phyloP scores from a whole-genome alignment of 2,113 vertebrate genomes.

The Nipponia nippon region DNA sequence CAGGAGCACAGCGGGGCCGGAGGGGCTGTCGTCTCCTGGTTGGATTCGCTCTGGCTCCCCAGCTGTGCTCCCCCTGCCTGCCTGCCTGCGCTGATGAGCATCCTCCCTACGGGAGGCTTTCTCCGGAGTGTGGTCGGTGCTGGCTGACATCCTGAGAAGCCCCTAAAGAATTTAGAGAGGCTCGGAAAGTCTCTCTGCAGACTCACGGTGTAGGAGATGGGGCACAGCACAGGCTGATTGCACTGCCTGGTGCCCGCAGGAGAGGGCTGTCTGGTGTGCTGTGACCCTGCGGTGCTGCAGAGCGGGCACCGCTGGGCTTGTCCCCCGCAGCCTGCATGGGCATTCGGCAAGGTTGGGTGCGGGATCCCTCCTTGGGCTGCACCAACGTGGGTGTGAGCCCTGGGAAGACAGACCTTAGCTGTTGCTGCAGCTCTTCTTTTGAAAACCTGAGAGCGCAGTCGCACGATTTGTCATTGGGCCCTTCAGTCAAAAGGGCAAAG shows the following conservation, averaged over 20 bases:
- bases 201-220: neutral
- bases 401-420: neutral
- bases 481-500: constrained; percentile 20
- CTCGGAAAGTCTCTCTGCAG: neutral
- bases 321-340: fast-evolving
- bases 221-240: neutral
- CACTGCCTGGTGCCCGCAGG: neutral
- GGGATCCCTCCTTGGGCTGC: neutral
- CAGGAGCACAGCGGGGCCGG: neutral
- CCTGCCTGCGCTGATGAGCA: constrained; percentile 26
- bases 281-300: neutral
- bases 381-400: neutral
- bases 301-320: neutral
- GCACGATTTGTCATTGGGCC: neutral
- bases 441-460: neutral
- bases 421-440: neutral
- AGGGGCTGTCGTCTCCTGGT: neutral
- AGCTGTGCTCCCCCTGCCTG: neutral
- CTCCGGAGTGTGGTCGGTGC: neutral
- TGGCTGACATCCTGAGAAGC: constrained; percentile 25
- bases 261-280: fast-evolving
- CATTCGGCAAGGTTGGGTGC: fast-evolving
- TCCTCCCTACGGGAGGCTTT: constrained; percentile 12
- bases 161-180: constrained; percentile 16
- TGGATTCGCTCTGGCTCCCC: neutral